Conservation (phyloP, 2,113 vertebrate genomes). For the Trematocara macrostoma region DNA sequence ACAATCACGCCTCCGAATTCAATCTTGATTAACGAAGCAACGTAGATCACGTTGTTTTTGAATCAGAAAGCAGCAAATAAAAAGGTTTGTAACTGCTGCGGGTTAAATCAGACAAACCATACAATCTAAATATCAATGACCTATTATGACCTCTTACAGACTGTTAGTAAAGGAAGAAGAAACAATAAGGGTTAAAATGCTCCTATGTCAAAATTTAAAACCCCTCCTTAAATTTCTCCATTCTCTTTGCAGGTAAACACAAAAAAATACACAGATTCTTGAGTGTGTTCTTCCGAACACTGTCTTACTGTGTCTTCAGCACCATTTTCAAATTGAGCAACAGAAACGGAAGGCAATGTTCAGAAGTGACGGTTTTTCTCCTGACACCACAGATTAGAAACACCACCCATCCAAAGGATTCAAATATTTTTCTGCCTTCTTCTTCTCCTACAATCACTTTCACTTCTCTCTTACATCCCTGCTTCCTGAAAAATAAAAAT, state of each 20-base stretch:
- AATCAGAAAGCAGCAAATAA: constrained; percentile 10
- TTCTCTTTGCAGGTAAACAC: constrained; percentile 26
- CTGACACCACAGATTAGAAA: constrained; percentile 10
- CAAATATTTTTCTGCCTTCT: neutral
- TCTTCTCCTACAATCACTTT: neutral
- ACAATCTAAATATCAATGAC: constrained; percentile 19
- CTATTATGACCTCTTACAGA: neutral
- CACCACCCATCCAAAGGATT: neutral
- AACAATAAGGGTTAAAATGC: neutral
- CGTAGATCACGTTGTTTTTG: neutral
- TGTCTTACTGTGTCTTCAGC: constrained; percentile 49
- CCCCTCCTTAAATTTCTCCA: neutral
- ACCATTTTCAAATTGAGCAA: constrained; percentile 58
- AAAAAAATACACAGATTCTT: constrained; percentile 5
- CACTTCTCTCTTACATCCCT: neutral
- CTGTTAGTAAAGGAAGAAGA: neutral
- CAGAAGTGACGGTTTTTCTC: constrained; percentile 10
- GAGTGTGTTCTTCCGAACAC: constrained; percentile 39
- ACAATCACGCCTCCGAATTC: neutral
- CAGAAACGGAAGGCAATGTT: constrained; percentile 48
- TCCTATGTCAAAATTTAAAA: neutral
- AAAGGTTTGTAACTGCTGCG: neutral
- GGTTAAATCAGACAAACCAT: neutral
- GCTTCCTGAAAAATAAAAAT: neutral
- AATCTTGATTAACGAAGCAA: constrained; percentile 6